These are phyloP conservation scores for Delphinapterus leucas DNA, from an alignment of 2,113 vertebrate genomes.

Conservation along the genomic window DNA sequence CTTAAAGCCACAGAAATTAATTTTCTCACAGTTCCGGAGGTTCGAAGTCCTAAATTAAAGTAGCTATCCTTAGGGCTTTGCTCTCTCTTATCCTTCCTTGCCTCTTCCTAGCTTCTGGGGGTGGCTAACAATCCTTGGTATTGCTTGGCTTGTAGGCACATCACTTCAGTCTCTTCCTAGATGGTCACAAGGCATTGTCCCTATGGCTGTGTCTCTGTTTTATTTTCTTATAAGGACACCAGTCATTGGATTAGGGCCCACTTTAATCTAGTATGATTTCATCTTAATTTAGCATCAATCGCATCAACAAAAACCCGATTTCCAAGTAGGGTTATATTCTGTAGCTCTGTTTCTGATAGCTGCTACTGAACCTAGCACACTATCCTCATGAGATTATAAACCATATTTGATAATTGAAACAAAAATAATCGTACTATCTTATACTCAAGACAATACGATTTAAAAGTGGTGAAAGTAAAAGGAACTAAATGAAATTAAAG, in stretches of 20 bases:
- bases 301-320: not conserved
- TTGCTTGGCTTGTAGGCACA: not conserved
- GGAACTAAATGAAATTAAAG: not conserved
- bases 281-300: not conserved
- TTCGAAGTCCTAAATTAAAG: not conserved
- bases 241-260: not conserved
- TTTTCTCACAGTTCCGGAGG: not conserved
- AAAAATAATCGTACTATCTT: not conserved
- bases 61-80: accelerated
- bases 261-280: not conserved
- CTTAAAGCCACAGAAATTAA: not conserved
- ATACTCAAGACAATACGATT: not conserved
- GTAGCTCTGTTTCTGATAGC: not conserved
- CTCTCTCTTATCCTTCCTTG: not conserved
- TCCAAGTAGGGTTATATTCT: not conserved
- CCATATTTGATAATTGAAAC: not conserved
- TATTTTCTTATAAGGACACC: not conserved
- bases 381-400: not conserved
- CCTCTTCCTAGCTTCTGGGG: not conserved
- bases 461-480: not conserved
- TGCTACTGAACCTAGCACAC: not conserved
- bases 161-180: not conserved
- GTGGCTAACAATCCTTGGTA: not conserved
- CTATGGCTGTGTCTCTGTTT: not conserved
- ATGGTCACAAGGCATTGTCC: not conserved